Base-by-base conservation (phyloP, 2,113 vertebrate species). In the Dolichotis patagonum region DNA sequence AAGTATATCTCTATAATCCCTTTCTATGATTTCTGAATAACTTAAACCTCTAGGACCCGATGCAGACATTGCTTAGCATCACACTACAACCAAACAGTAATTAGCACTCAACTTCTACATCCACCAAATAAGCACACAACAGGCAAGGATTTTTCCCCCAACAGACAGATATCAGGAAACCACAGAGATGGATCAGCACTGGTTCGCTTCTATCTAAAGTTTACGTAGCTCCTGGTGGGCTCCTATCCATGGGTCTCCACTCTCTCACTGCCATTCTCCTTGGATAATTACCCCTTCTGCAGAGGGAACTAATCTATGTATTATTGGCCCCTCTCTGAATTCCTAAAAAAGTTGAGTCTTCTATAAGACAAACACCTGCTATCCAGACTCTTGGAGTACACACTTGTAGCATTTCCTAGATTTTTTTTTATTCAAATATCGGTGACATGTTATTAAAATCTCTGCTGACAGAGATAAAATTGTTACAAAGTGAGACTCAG, bases 401-500 rank as follows among this genome's bases (percentile, higher is more conserved):
- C 5, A 30, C 22, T 73, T 94, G 41, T 20, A 35, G 28, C 4
- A 28, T 78, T 91, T 30, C 30, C 26, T 83, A 56, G 28, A 56
- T 32, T 85, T 93, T 92, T 17, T 90, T 26, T 8, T 7, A 22
- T 26, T 8, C 30, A 35, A 60, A 35, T 56, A 80, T 14, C 78
- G 65, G 16, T 49, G 32, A 91, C 3, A 17, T 28, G 24, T 5
- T 69, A 13, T 20, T 77, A 49, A 91, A 11, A 63, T 35, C 63
- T 22, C 67, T 77, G 26, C 73, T 95, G 19, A 73, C 26, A 92
- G 52, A 96, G 16, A 19, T 82, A 83, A 92, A 93, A 35, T 43
- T 69, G 46, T 86, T 1, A 11, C 35, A 49, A 96, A 91, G 62
- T 89, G 13, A 94, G 17, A 91, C 56, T 86, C 49, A 92, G 16